These are phyloP conservation scores for Sminthopsis crassicaudata DNA, from an alignment of 2,113 vertebrate species.

Conservation along the genomic window DNA sequence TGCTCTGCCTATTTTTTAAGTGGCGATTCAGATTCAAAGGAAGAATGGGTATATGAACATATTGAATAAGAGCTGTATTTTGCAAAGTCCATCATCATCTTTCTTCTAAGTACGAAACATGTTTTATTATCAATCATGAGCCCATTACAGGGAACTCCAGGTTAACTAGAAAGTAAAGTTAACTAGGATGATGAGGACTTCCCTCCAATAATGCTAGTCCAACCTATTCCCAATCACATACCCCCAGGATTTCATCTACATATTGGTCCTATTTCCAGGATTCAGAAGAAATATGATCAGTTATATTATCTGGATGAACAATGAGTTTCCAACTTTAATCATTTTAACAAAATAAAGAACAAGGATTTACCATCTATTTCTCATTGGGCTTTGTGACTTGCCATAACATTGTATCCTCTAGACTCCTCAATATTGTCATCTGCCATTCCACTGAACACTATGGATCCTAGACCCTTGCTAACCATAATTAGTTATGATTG, in stretches of 20 bases:
- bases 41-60: constrained; percentile 92
- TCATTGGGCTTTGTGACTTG: background rate
- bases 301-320: background rate
- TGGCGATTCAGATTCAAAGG: constrained; percentile 97
- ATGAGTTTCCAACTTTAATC: background rate
- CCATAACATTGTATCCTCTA: background rate
- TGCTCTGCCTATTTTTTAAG: constrained; percentile 95
- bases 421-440: background rate
- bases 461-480: background rate
- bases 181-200: background rate
- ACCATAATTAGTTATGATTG: background rate
- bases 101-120: background rate
- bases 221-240: background rate
- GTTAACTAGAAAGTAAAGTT: background rate
- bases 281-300: background rate
- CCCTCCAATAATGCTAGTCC: background rate
- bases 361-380: background rate
- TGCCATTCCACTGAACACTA: background rate
- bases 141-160: background rate
- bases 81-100: background rate
- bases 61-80: constrained; percentile 24
- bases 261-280: background rate
- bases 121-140: background rate
- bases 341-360: background rate
- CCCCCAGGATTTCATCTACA: background rate